These are phyloP conservation scores for Drosophila ironensis DNA, from an alignment of 1,140 invertebrate species.

Conservation along the genomic window DNA sequence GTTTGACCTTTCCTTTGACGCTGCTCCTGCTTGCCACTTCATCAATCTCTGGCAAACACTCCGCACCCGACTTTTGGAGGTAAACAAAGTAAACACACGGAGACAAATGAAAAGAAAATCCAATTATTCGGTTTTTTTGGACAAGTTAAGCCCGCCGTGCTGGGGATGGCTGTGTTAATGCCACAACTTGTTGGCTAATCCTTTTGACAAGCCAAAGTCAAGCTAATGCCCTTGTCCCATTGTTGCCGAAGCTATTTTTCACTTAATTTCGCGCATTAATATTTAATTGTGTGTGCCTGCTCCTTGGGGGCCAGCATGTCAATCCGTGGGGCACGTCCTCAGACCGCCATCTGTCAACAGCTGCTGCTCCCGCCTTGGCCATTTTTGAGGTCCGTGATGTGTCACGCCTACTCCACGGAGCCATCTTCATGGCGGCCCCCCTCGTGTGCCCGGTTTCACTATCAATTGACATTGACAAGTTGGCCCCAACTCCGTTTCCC, in stretches of 20 bases:
- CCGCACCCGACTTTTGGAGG: constrained; percentile 2
- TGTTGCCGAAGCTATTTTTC: constrained; percentile 49
- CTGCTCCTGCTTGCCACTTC: constrained; percentile 14
- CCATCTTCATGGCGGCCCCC: background rate
- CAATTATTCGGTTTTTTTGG: constrained; percentile 36
- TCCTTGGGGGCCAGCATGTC: constrained; percentile 18
- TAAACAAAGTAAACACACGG: background rate
- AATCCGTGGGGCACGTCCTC: constrained; percentile 44
- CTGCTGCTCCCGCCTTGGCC: constrained; percentile 29
- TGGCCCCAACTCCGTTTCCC: constrained; percentile 15
- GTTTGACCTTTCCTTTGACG: constrained; percentile 12
- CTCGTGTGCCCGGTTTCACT: constrained; percentile 34
- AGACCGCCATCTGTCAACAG: constrained; percentile 63
- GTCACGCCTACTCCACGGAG: constrained; percentile 19
- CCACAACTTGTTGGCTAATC: constrained; percentile 67
- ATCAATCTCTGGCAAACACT: constrained; percentile 27
- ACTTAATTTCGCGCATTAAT: constrained; percentile 74
- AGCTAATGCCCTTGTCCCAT: constrained; percentile 25
- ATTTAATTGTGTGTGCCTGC: constrained; percentile 63
- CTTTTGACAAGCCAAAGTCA: constrained; percentile 38
- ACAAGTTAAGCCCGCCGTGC: constrained; percentile 45
- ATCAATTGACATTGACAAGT: constrained; percentile 74
- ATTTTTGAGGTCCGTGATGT: constrained; percentile 31
- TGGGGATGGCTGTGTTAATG: constrained; percentile 35
- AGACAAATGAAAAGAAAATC: constrained; percentile 27